Evolutionary conservation across 2,888 invertebrate genomes (phyloP), one percentile per base, ranked within the genome.

Genomic region (Drosophila barbarae): DNA sequence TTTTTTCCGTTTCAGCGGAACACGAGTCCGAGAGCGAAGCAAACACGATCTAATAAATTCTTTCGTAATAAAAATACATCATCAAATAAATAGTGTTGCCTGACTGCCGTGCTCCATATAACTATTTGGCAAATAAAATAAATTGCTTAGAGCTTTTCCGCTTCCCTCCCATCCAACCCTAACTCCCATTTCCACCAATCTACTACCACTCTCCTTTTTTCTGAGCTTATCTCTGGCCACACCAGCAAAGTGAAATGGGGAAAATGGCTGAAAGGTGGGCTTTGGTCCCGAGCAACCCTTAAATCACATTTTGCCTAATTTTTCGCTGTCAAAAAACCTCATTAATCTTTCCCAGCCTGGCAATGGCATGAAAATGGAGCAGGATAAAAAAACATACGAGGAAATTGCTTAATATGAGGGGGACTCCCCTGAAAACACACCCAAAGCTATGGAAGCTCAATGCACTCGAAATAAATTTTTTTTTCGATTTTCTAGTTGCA

Each of bases 301-400:
- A 85, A 81, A 81, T 81, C 81, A 81, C 85, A 81, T 81, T 81
- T 81, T 85, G 86, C 85, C 87, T 87, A 86, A 86, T 86, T 86
- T 86, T 86, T 86, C 86, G 86, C 82, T 87, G 87, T 86, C 86
- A 87, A 84, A 86, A 80, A 86, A 87, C 76, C 75, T 86, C 87
- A 86, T 86, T 87, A 86, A 86, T 86, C 87, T 86, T 87, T 72
- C 66, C 72, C 54, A 51, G 69, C 52, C 69, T 77, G 77, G 69
- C 71, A 41, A 75, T 77, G 77, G 82, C 84, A 77, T 66, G 65
- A 74, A 75, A 84, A 72, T 84, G 74, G 79, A 72, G 77, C 72
- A 76, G 80, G 73, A 81, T 74, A 73, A 80, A 79, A 42, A 80
- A 73, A 71, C 77, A 77, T 71, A 85, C 81, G 77, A 84, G 81